Evolutionary conservation across 2,888 invertebrate species (phyloP), one percentile per base, ranked within the genome.

Genomic region (Dromius quadrimaculatus): DNA sequence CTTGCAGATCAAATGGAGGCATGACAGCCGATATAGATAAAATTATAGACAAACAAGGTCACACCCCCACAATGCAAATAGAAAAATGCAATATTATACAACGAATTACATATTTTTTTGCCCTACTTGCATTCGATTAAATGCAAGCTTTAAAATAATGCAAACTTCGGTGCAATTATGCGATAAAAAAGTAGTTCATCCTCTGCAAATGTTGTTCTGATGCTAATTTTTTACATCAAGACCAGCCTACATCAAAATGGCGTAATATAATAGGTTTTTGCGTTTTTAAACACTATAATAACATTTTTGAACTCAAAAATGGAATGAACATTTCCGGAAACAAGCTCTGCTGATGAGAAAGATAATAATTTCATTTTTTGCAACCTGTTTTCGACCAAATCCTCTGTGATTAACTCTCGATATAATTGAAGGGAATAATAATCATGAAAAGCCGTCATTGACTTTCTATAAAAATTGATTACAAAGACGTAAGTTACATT

Each of bases 191-290:
- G 36, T 36, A 3, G n/a, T 36, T 36, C 11, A 11, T 3, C 6
- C 4, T 28, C 11, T 36, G 36, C 36, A 36, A 36, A 36, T 36
- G 36, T 36, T 36, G 36, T 36, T 36, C n/a, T 36, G 1, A 36
- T 36, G 36, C 36, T 11, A 36, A 36, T 36, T 36, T 36, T 36
- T 36, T n/a, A 36, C n/a, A 36, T n/a, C n/a, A n/a, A n/a, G n/a
- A n/a, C n/a, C n/a, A n/a, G n/a, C n/a, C n/a, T n/a, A n/a, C n/a
- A n/a, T n/a, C n/a, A n/a, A n/a, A n/a, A n/a, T n/a, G n/a, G n/a
- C n/a, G n/a, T n/a, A n/a, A n/a, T n/a, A n/a, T n/a, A n/a, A n/a
- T n/a, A n/a, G n/a, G n/a, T n/a, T n/a, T n/a, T n/a, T n/a, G n/a
- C n/a, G n/a, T n/a, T n/a, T n/a, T n/a, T n/a, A n/a, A n/a, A 38